Evolutionary conservation across 2,113 vertebrate species (phyloP), one percentile per base, ranked within the genome.

Genomic region (Lanius collurio): DNA sequence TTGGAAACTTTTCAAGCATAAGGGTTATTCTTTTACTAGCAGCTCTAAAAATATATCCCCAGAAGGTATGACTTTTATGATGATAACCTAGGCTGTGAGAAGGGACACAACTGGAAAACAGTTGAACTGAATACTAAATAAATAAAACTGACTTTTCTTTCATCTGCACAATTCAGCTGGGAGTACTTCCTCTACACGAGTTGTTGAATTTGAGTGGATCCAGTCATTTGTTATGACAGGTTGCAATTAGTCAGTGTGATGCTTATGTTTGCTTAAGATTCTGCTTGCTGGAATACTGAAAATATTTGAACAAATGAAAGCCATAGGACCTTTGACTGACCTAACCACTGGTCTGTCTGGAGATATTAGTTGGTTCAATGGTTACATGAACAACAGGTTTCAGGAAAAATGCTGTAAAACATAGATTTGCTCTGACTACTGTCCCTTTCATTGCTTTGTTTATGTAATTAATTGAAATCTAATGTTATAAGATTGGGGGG

Each of bases 11-110:
- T 90, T 87, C 80, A 95, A 71, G 44, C 28, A 53, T 59, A 90
- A 73, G 15, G 37, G 26, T 80, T 88, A 78, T 82, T 96, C 85
- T 94, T 94, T 67, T 73, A 79, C 46, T 70, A 75, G 39, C 26
- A 76, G 35, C 70, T 96, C 73, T 88, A 85, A 95, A 96, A 96
- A 64, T 86, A 75, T 49, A 42, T 65, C n/a, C 75, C 39, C 73
- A 89, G 50, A 31, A 95, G 55, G 63, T 79, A 20, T 15, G 74
- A 42, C 67, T 86, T 83, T 26, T 28, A 11, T 87, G 55, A 96
- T 86, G 53, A 88, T 84, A 82, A 81, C 39, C 33, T 80, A 76
- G 57, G 27, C 55, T 95, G 18, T 26, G 68, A 94, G 75, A 91
- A 85, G 30, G 31, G 17, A 19, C n/a, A 33, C 27, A 78, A 39